Evolutionary conservation across 2,888 invertebrate genomes (phyloP), one percentile per base, ranked within the genome.

Genomic region (Acrobasis consociella): DNA sequence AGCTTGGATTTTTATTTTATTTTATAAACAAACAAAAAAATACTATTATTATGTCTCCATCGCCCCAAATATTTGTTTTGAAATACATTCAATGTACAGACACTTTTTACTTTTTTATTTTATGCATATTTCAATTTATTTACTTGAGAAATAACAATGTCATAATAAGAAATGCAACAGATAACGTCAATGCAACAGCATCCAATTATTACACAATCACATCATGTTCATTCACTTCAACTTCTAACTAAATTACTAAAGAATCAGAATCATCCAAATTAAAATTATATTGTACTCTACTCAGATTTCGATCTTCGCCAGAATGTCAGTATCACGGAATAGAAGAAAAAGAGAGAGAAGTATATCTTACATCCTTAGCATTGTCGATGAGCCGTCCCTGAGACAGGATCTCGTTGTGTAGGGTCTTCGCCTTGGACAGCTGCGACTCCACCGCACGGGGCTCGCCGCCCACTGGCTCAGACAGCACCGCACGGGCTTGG

Each of bases 391-490:
- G 94, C 5, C 97, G 93, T 62, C 96, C 97, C 77, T 98, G 97
- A 0, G 97, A 95, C 8, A 98, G 91, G 63, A 98, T 95, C 81
- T 99, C 98, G 75, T 95, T 96, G 83, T 97, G 97, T 51, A 99
- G 87, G 0, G 96, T 91, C 86, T 97, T 98, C 3, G 98, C 96
- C 67, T 95, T 95, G 68, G 95, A 94, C 62, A 99, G 93, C 85
- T 98, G 98, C 17, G 97, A 95, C 81, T 98, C 97, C 0, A 98
- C 96, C 1, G 96, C 95, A 73, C 96, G 95, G 0, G 98, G 97
- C 77, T 98, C 98, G 0, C 97, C 97, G 17, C 96, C 97, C 52
- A 97, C 94, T 0, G 96, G 95, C 83, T 98, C 98, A 0, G 96
- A 95, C 1, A 98, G 91, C 13, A 97, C 89, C 62, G 96, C 94